Evolutionary conservation across 2,797 vertebrate genomes (phyloP).

Genomic region (Pangasius djambal): DNA sequence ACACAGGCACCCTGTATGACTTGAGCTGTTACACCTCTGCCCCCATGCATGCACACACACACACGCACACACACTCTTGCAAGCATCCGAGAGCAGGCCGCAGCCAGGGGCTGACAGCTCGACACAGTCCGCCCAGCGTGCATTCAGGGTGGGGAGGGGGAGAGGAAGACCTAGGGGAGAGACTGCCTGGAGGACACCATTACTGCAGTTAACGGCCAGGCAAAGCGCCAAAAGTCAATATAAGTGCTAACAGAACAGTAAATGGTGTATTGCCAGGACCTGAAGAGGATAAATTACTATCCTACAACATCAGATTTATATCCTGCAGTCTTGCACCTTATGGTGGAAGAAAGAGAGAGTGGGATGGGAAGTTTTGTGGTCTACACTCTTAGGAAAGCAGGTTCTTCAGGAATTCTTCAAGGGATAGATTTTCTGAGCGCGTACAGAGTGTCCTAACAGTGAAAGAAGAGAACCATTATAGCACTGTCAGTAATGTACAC

Average conservation of each 20-base stretch:
- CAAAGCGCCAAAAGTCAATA: conserved; percentile 61
- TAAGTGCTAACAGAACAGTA: conserved; percentile 44
- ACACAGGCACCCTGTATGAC: conserved; percentile 63
- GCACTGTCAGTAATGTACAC: background rate
- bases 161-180: conserved; percentile 44
- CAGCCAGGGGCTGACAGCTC: conserved; percentile 67
- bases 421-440: background rate
- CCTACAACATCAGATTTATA: background rate
- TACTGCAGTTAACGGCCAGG: conserved; percentile 61
- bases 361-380: background rate
- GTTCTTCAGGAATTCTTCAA: background rate
- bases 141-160: conserved; percentile 43
- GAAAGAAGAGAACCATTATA: background rate
- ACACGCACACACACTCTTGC: conserved; percentile 59
- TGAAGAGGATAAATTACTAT: background rate
- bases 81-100: conserved; percentile 67
- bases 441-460: background rate
- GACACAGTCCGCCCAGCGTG: conserved; percentile 58
- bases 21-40: conserved; percentile 70
- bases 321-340: background rate
- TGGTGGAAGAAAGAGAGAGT: background rate
- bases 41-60: conserved; percentile 65
- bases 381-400: background rate
- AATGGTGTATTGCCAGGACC: conserved; percentile 21
- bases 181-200: conserved; percentile 49